Base-by-base conservation (phyloP, 2,113 vertebrate genomes). In the Loxodonta africana region DNA sequence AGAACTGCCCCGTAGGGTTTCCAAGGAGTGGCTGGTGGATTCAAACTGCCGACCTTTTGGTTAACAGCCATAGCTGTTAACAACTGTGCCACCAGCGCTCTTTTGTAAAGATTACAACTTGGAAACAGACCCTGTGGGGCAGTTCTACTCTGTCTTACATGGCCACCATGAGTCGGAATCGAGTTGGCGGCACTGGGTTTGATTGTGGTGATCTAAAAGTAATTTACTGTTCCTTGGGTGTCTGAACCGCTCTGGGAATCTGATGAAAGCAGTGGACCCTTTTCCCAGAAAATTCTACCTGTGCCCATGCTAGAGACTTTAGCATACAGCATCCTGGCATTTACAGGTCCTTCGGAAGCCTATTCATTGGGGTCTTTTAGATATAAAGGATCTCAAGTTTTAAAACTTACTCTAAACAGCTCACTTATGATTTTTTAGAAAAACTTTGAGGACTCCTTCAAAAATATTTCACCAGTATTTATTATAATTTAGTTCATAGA, bases 401-500 rank as follows among this genome's bases (percentile, higher is more conserved):
- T 90, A 81, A 97, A 94, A 94, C 46, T 69, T 94, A 37, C 26
- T 46, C 69, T 87, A 23, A 60, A 60, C 90, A 76, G 46, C 37
- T 89, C 92, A 25, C 17, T 77, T 95, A 53, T 0, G 83, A 86
- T 82, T 88, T 97, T 95, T 93, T 78, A 83, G 86, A 65, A 80
- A 95, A 95, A 94, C 44, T 53, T 86, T 69, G 25, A 25, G 89
- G 41, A 73, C 33, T 91, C 93, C 63, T 78, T 6, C 11, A 69
- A 74, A 96, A 90, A 28, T 60, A 63, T 86, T 88, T 96, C 44
- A 20, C 84, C 28, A 26, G 9, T 71, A 41, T 95, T 96, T 96
- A 41, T 69, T 65, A 15, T 94, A 28, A 46, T 90, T 97, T 82
- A 6, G 95, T 97, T 95, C 63, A 74, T 93, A 74, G 80, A 83